Conservation (phyloP, 2,113 vertebrate genomes). For the Barnardius zonarius region DNA sequence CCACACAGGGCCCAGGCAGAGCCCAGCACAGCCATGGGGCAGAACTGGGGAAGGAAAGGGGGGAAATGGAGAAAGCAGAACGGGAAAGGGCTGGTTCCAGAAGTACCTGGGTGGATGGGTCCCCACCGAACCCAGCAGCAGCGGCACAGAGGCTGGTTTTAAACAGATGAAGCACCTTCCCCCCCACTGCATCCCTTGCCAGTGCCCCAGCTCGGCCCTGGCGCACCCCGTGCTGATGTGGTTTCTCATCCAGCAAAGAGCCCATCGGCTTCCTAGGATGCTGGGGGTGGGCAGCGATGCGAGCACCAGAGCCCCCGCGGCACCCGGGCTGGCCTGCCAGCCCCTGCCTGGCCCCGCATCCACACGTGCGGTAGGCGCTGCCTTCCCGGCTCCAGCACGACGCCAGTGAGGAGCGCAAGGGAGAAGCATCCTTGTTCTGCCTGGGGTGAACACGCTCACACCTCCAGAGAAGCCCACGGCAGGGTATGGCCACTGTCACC, state of each 20-base stretch:
- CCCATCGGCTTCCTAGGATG: not conserved
- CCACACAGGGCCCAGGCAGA: not conserved
- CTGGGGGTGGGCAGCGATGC: not conserved
- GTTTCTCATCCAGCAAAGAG: not conserved
- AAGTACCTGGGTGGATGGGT: not conserved
- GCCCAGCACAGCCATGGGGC: not conserved
- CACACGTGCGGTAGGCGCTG: not conserved
- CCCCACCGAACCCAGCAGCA: not conserved
- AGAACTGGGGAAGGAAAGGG: not conserved
- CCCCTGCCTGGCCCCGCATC: not conserved
- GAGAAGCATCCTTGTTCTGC: not conserved
- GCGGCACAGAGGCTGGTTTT: not conserved
- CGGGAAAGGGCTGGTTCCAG: not conserved
- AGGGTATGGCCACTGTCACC: not conserved
- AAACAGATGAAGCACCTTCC: constrained; percentile 44
- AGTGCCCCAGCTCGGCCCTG: not conserved
- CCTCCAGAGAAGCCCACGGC: not conserved
- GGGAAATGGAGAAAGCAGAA: not conserved
- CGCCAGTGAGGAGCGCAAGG: not conserved
- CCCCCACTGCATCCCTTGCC: not conserved
- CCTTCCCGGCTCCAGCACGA: not conserved
- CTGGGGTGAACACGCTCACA: not conserved
- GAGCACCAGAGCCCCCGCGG: not conserved
- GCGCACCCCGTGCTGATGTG: not conserved
- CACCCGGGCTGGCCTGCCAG: not conserved